Evolutionary conservation across 2,113 vertebrate genomes (phyloP).

Genomic region (Micronycteris hirsuta): DNA sequence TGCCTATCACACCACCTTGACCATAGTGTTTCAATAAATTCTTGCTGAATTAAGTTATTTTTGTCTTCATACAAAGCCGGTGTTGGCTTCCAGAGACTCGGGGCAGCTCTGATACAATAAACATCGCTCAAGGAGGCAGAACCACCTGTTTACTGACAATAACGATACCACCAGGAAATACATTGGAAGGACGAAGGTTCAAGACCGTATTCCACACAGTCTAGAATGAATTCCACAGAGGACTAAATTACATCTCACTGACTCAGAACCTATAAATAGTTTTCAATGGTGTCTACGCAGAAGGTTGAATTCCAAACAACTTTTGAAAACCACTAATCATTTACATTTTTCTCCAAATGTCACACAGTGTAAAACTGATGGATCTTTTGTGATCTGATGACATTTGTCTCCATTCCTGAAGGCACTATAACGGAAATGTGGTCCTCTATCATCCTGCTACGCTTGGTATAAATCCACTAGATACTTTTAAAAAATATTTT

Average conservation of each 20-base stretch:
- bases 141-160: slow-evolving; percentile 50
- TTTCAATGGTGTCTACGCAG: slow-evolving; percentile 62
- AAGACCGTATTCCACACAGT: slow-evolving; percentile 61
- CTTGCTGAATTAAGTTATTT: slow-evolving; percentile 24
- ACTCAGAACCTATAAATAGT: slow-evolving; percentile 75
- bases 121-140: slow-evolving; percentile 35
- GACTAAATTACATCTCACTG: slow-evolving; percentile 68
- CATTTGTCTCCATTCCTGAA: slow-evolving; percentile 74
- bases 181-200: slow-evolving; percentile 12
- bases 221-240: slow-evolving; percentile 64
- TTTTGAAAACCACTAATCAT: slow-evolving; percentile 74
- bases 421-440: slow-evolving; percentile 72
- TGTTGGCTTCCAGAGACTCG: slow-evolving; percentile 14
- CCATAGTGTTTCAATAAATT: slow-evolving; percentile 11
- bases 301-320: slow-evolving; percentile 71
- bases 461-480: slow-evolving; percentile 74
- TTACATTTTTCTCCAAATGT: slow-evolving; percentile 72
- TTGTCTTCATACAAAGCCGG: not conserved
- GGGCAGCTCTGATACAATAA: not conserved
- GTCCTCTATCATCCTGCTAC: slow-evolving; percentile 73
- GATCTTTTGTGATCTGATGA: slow-evolving; percentile 71
- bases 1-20: not conserved
- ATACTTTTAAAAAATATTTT: slow-evolving; percentile 78
- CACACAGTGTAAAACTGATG: slow-evolving; percentile 72
- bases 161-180: slow-evolving; percentile 31